Conservation (phyloP, 2,797 vertebrate genomes). For the Sparus aurata region DNA sequence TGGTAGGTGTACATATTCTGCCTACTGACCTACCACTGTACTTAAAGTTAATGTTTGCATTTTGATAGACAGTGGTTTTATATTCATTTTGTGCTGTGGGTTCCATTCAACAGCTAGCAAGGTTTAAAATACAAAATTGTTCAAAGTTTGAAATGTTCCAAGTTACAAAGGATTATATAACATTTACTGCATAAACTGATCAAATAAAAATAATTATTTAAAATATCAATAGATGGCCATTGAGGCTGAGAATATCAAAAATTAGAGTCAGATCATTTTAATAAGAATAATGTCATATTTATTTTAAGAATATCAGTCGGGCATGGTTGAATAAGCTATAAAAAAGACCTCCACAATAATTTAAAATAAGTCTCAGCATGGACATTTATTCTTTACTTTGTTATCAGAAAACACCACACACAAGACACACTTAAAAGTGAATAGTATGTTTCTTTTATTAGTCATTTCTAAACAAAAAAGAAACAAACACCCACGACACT, state of each 20-base stretch:
- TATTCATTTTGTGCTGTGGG: background rate
- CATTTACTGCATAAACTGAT: background rate
- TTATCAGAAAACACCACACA: background rate
- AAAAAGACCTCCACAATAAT: background rate
- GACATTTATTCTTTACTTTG: background rate
- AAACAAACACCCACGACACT: conserved; percentile 63
- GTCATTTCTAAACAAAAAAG: conserved; percentile 55
- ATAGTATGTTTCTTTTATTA: conserved; percentile 73
- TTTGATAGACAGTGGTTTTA: background rate
- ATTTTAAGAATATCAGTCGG: background rate
- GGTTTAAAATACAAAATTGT: background rate
- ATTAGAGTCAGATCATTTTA: background rate
- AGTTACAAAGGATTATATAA: background rate
- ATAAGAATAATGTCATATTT: too few relatives aligned
- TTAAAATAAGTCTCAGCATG: background rate
- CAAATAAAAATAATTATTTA: background rate
- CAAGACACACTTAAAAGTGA: conserved; percentile 29
- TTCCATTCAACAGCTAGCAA: background rate
- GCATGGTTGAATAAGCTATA: background rate
- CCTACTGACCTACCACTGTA: conserved; percentile 44
- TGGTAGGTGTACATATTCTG: conserved; percentile 51
- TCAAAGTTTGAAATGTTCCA: background rate
- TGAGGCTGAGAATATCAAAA: background rate
- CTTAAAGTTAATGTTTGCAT: conserved; percentile 51
- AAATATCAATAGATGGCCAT: background rate